Conservation (phyloP, 2,888 invertebrate species). For the Zygaena filipendulae region DNA sequence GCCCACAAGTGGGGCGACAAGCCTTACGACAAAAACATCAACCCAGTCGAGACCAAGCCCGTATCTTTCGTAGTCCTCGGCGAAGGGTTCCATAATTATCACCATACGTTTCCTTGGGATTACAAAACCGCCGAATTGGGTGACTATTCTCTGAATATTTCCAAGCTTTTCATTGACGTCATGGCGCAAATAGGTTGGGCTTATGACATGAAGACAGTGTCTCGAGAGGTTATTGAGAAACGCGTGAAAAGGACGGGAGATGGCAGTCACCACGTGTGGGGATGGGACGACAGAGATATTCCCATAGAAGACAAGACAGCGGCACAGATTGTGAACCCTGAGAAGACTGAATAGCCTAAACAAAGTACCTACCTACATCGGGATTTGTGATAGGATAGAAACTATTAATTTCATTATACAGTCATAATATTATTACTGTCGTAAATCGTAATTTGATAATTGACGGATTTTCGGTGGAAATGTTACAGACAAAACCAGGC, state of each 20-base stretch:
- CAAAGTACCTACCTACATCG: no score
- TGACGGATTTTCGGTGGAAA: no score
- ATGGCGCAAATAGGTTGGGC: slow-evolving; percentile 87
- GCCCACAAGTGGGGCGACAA: slow-evolving; percentile 83
- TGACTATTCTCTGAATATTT: slow-evolving; percentile 74
- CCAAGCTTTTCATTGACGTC: slow-evolving; percentile 80
- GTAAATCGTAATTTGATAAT: no score
- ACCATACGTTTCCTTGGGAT: slow-evolving; percentile 87
- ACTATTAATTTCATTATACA: no score
- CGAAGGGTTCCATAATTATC: slow-evolving; percentile 90
- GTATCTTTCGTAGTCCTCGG: slow-evolving; percentile 76
- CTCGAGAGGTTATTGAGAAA: slow-evolving; percentile 73
- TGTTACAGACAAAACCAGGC: no score
- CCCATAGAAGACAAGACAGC: slow-evolving; percentile 25
- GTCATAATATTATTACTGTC: no score
- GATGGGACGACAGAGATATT: slow-evolving; percentile 74
- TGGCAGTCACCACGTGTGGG: slow-evolving; percentile 79
- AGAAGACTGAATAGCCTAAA: slow-evolving; percentile 26
- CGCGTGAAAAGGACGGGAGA: slow-evolving; percentile 81
- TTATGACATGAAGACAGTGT: slow-evolving; percentile 86
- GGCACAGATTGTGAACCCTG: slow-evolving; percentile 26
- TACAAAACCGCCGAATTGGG: slow-evolving; percentile 86
- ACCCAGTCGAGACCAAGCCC: slow-evolving; percentile 74
- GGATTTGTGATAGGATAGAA: slow-evolving; percentile 6
- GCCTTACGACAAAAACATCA: slow-evolving; percentile 79